Conservation (phyloP, 2,797 vertebrate genomes). For the Monodelphis domestica region DNA sequence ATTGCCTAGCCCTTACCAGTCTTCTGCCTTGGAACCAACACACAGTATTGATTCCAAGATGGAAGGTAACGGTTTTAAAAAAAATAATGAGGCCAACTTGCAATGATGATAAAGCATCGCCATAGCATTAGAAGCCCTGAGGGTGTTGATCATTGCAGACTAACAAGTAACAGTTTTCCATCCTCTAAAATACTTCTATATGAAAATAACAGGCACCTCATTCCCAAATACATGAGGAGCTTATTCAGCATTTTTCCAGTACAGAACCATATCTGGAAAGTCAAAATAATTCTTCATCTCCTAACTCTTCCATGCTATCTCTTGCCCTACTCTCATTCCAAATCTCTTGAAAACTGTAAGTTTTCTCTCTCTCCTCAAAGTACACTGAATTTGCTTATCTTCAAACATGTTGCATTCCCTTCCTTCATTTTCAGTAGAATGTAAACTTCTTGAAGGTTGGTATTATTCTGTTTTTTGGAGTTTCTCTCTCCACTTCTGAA, state of each 20-base stretch:
- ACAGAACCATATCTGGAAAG: slow-evolving; percentile 20
- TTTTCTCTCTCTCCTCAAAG: too few species aligned
- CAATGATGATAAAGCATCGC: background rate
- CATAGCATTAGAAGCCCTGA: background rate
- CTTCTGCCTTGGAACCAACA: too few species aligned
- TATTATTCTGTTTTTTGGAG: background rate
- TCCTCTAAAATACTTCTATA: background rate
- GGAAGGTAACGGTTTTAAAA: too few species aligned
- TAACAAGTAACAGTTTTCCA: background rate
- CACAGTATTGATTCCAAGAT: too few species aligned
- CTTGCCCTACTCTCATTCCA: too few species aligned
- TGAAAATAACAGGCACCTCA: slow-evolving; percentile 28
- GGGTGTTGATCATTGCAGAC: background rate
- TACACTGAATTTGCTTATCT: background rate
- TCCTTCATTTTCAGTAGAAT: background rate
- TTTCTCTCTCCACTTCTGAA: background rate
- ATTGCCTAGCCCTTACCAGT: too few species aligned
- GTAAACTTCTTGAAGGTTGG: background rate
- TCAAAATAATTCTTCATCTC: slow-evolving; percentile 42
- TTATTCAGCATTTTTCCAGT: slow-evolving; percentile 20
- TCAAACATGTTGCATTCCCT: background rate
- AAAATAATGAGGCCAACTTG: slow-evolving; percentile 25
- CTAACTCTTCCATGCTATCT: background rate
- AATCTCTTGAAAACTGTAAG: too few species aligned
- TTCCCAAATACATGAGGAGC: background rate